phyloP scores from a whole-genome alignment of 2,113 vertebrate species.

The Phylloscopus trochiloides region DNA sequence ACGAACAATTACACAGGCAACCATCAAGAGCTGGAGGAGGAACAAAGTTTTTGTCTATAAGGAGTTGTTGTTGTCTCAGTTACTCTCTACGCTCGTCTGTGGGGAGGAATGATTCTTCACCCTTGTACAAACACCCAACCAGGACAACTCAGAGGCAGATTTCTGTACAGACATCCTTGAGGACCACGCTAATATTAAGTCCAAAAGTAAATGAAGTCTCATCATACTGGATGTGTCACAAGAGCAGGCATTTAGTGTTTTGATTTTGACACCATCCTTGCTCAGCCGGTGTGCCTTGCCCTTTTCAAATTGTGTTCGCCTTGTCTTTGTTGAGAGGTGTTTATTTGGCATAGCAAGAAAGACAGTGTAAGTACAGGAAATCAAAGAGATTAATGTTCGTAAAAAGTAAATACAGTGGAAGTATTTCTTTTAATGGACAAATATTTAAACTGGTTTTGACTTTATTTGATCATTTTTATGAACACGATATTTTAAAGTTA shows the following conservation, averaged over 20 bases:
- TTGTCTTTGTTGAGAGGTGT: neutral
- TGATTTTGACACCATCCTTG: neutral
- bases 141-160: neutral
- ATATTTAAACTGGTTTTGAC: neutral
- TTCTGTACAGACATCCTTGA: neutral
- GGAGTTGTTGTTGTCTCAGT: constrained; percentile 5
- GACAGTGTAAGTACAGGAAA: neutral
- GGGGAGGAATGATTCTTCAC: neutral
- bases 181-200: neutral
- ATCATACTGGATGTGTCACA: neutral
- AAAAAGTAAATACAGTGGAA: neutral
- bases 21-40: neutral
- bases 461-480: neutral
- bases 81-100: neutral
- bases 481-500: neutral
- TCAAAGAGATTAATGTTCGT: neutral
- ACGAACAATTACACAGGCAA: constrained; percentile 37
- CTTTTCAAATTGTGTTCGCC: neutral
- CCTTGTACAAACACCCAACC: neutral
- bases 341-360: neutral
- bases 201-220: neutral
- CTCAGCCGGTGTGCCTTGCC: neutral
- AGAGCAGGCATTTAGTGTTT: neutral
- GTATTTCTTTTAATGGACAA: neutral
- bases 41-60: neutral